Base-by-base conservation (phyloP, 2,113 vertebrate genomes). In the Merops nubicus region DNA sequence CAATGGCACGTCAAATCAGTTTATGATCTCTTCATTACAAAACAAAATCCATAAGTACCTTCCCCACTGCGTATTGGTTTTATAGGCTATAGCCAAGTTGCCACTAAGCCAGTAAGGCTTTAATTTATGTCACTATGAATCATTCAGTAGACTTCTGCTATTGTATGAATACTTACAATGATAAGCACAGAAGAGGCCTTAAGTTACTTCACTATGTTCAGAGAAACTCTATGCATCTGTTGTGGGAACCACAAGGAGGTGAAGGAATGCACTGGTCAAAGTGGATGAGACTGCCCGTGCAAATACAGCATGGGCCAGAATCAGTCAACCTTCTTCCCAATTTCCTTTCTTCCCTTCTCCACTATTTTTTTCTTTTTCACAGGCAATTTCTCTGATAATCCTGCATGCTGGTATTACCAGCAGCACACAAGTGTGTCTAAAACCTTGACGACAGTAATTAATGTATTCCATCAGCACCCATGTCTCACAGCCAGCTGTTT, bases 381-480 rank as follows among this genome's bases (percentile, higher is more conserved):
- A 95, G 81, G 70, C 42, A 1, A 77, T 85, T 94, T 67, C 45
- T 85, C 88, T 86, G 73, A 74, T 96, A 95, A 96, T 97, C 96
- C 81, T 76, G 60, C 42, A 15, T 79, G 75, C 85, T 75, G 93
- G 79, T 78, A 86, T 93, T 94, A 91, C 88, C 85, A 96, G 92
- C 68, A 88, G 93, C 85, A 93, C 95, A 96, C 88, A 95, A 97
- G 85, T 94, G 88, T 94, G 94, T 97, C 96, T 97, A 97, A 98
- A 98, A 97, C 93, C 94, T 88, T 94, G 97, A 98, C 48, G 97
- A 98, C 97, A 98, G 97, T 96, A 97, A 98, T 98, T 97, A 92
- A 96, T 93, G 86, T 96, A 85, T 93, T 97, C 98, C 81, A 94
- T 98, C 97, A 98, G 94, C 97, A 98, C 96, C 93, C 81, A 74